A percentile compares a stretch with the other conserved stretches of the same genome.
These are phyloP conservation scores for Zaprionus ghesquierei DNA, from an alignment of 1,140 invertebrate species.

Conservation along the genomic window DNA sequence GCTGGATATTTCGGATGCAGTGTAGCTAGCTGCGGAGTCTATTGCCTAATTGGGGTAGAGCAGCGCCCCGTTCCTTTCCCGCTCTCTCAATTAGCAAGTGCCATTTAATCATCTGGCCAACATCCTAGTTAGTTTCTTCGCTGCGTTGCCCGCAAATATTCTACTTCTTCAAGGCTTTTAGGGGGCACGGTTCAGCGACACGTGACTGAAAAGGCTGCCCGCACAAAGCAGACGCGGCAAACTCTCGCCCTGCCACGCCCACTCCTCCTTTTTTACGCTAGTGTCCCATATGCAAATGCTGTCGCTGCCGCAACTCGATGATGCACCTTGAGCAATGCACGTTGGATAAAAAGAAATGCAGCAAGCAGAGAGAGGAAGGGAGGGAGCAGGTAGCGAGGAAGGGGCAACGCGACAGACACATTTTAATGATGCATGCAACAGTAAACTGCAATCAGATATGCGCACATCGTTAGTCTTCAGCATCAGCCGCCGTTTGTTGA, in stretches of 20 bases:
- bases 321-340: constrained; percentile 73
- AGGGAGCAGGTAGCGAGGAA: background rate
- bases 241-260: background rate
- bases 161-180: background rate
- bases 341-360: constrained; percentile 72
- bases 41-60: background rate
- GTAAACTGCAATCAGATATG: constrained; percentile 81
- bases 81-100: background rate
- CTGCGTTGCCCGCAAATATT: background rate
- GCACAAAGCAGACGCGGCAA: constrained; percentile 29
- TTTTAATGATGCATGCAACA: constrained; percentile 81
- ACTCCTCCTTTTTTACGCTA: background rate
- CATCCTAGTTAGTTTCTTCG: background rate
- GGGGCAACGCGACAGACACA: constrained; percentile 58
- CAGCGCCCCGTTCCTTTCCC: background rate
- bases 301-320: constrained; percentile 38
- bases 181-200: constrained; percentile 65
- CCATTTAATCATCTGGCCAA: background rate
- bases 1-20: constrained; percentile 32
- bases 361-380: constrained; percentile 16
- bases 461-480: constrained; percentile 81
- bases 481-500: constrained; percentile 80
- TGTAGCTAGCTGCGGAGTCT: too few relatives aligned
- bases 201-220: constrained; percentile 53
- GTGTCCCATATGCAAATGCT: constrained; percentile 67